A percentile compares a stretch with the other conserved stretches of the same genome.
Evolutionary conservation across 2,888 invertebrate species (phyloP).

Genomic region (Amorpha juglandis): DNA sequence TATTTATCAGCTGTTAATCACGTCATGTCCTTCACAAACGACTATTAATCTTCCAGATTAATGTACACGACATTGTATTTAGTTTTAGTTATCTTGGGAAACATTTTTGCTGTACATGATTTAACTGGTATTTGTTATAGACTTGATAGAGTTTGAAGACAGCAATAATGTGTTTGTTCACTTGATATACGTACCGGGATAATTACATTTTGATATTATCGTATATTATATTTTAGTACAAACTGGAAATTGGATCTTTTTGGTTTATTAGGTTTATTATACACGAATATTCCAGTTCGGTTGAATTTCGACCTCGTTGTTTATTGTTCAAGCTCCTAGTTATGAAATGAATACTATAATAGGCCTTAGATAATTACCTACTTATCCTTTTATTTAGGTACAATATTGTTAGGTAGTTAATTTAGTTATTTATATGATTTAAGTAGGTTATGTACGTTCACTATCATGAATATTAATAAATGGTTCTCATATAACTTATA

Average conservation of each 20-base stretch:
- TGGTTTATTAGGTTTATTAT: conserved; percentile 29
- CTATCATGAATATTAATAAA: no score
- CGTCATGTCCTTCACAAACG: background rate
- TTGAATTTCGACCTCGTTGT: conserved; percentile 18
- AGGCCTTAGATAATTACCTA: background rate
- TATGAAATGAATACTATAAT: conserved; percentile 2
- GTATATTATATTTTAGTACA: conserved; percentile 23
- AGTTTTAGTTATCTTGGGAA: conserved; percentile 5
- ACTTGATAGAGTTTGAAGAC: background rate
- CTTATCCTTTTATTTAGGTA: background rate
- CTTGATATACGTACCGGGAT: no score
- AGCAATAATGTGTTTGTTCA: no score
- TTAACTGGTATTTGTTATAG: background rate
- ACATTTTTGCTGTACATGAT: background rate
- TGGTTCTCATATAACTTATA: no score
- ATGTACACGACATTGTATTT: conserved; percentile 1
- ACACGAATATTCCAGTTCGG: conserved; percentile 7
- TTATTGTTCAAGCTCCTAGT: background rate
- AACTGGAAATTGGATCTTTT: conserved; percentile 24
- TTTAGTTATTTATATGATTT: no score
- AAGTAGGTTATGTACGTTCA: no score
- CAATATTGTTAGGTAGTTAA: no score
- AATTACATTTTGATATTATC: background rate
- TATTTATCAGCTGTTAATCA: conserved; percentile 10
- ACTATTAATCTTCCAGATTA: conserved; percentile 17